Evolutionary conservation across 2,113 vertebrate genomes (phyloP).

Genomic region (Indri indri): DNA sequence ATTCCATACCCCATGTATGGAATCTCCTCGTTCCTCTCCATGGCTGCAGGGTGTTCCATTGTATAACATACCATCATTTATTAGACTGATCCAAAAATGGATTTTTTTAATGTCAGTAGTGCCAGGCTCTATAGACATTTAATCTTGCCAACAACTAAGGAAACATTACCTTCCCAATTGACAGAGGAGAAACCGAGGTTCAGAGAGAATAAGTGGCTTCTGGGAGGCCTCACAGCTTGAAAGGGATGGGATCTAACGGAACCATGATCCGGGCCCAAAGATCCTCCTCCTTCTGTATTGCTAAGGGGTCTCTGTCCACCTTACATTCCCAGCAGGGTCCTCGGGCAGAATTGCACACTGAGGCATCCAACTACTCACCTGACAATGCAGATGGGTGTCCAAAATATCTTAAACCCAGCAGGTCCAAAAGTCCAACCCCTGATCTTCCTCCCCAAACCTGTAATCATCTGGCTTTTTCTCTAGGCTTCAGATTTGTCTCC

Average conservation of each 20-base stretch:
- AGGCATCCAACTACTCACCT: no score
- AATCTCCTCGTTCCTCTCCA: background rate
- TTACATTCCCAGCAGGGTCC: background rate
- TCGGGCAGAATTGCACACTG: background rate
- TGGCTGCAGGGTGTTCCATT: background rate
- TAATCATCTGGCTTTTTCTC: background rate
- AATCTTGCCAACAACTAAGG: background rate
- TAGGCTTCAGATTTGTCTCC: background rate
- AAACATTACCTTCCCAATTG: background rate
- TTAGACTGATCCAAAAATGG: background rate
- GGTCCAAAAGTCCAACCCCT: background rate
- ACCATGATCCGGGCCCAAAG: no score
- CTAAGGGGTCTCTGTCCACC: background rate
- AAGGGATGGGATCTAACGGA: background rate
- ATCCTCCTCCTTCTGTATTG: background rate
- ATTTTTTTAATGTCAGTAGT: background rate
- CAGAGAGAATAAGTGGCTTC: background rate
- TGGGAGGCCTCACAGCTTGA: background rate
- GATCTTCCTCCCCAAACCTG: background rate
- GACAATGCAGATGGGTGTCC: background rate
- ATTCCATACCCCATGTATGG: background rate
- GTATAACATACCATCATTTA: background rate
- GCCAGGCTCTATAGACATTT: no score
- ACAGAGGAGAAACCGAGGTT: background rate
- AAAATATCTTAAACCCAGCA: background rate